phyloP scores from a whole-genome alignment of 2,797 vertebrate species.

The Acanthornis magna region DNA sequence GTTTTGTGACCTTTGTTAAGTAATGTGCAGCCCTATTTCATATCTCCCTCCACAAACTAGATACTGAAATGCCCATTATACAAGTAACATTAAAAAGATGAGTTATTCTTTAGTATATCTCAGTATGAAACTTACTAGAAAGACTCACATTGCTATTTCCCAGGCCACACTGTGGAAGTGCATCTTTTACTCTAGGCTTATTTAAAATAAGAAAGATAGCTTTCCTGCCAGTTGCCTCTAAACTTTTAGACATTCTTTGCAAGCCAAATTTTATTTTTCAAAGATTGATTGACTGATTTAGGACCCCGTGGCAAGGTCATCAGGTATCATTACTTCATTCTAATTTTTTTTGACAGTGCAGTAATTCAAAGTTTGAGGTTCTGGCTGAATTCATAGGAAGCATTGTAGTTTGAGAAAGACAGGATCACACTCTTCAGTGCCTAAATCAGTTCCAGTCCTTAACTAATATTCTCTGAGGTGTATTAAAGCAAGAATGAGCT shows the following conservation, averaged over 20 bases:
- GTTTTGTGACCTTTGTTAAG: not conserved
- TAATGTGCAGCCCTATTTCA: not conserved
- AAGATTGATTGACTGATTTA: not conserved
- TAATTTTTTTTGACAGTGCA: not conserved
- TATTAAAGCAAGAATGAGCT: conserved; percentile 20
- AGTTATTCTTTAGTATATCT: not conserved
- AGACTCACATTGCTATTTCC: not conserved
- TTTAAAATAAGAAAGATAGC: not conserved
- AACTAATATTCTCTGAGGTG: conserved; percentile 9
- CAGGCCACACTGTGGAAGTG: not conserved
- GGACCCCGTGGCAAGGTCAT: not conserved
- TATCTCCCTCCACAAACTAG: not conserved
- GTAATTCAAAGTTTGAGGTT: not conserved
- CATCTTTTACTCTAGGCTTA: not conserved
- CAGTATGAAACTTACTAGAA: not conserved
- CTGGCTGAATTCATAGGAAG: not conserved
- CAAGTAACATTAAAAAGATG: not conserved
- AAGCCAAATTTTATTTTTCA: not conserved
- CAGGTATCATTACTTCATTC: not conserved
- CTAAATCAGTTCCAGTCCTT: conserved; percentile 8
- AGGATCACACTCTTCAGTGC: not conserved
- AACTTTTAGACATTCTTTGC: not conserved
- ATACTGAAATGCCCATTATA: not conserved
- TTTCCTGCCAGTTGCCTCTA: not conserved
- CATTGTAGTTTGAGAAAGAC: not conserved